phyloP scores from a whole-genome alignment of 2,797 vertebrate species.

The Poecilia gillii region DNA sequence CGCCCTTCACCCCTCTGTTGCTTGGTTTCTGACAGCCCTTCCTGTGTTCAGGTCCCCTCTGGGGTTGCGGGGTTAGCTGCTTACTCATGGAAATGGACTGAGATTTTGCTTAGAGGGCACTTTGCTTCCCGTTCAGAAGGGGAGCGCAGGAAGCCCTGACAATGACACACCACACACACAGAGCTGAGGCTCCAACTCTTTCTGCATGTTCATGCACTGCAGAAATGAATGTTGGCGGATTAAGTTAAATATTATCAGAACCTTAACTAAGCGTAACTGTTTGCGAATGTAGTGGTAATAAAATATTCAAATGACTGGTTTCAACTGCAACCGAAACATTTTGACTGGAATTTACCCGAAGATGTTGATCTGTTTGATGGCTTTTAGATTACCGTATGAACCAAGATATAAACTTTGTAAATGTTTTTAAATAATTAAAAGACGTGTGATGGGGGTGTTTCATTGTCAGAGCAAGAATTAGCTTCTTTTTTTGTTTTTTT shows the following conservation, averaged over 20 bases:
- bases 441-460: not conserved
- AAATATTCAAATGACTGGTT: not conserved
- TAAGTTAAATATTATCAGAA: not conserved
- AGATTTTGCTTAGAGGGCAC: slow-evolving; percentile 79
- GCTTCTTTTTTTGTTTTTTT: not conserved
- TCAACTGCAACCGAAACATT: not conserved
- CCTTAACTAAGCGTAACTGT: not conserved
- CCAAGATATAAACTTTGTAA: not conserved
- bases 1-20: slow-evolving; percentile 19
- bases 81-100: slow-evolving; percentile 80
- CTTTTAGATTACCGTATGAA: not conserved
- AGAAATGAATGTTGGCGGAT: not conserved
- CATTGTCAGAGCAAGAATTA: not conserved
- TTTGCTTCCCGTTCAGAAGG: slow-evolving; percentile 76
- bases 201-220: slow-evolving; percentile 6
- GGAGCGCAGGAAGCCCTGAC: slow-evolving; percentile 74
- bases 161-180: slow-evolving; percentile 71
- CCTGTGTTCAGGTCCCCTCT: slow-evolving; percentile 63
- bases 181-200: slow-evolving; percentile 43
- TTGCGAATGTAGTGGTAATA: not conserved
- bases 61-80: slow-evolving; percentile 75
- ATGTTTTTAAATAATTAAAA: not conserved
- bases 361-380: not conserved
- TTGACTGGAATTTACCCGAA: not conserved
- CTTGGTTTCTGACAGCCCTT: slow-evolving; percentile 43